Evolutionary conservation across 1,140 invertebrate species (phyloP).

Genomic region (Heliconius hermathena): DNA sequence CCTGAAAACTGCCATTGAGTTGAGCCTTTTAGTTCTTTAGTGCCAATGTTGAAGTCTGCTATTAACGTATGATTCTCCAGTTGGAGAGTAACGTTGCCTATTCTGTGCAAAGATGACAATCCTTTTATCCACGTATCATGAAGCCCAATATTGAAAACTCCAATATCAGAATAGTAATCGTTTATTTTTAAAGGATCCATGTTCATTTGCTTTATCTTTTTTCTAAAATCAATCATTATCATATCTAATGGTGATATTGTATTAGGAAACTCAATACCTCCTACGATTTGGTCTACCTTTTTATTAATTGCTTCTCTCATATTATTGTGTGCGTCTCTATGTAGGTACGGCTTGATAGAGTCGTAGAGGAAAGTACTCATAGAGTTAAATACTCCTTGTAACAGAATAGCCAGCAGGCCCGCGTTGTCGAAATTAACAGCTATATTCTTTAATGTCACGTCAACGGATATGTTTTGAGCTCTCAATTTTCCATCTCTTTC

Average conservation of each 20-base stretch:
- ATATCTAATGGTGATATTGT: slow-evolving; percentile 93
- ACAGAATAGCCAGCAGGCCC: slow-evolving; percentile 87
- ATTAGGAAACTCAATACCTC: slow-evolving; percentile 89
- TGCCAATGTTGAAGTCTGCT: slow-evolving; percentile 87
- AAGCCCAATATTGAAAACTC: slow-evolving; percentile 86
- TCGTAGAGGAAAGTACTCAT: slow-evolving; percentile 91
- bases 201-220: slow-evolving; percentile 86
- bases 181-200: slow-evolving; percentile 88
- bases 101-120: slow-evolving; percentile 89
- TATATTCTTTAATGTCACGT: slow-evolving; percentile 89
- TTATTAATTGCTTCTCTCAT: slow-evolving; percentile 85
- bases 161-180: slow-evolving; percentile 87
- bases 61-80: slow-evolving; percentile 88
- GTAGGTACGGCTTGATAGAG: slow-evolving; percentile 91
- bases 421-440: slow-evolving; percentile 91
- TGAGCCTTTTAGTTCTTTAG: slow-evolving; percentile 87
- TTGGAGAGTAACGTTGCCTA: slow-evolving; percentile 88
- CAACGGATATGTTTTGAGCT: slow-evolving; percentile 89
- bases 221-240: slow-evolving; percentile 87
- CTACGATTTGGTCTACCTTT: slow-evolving; percentile 85
- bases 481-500: slow-evolving; percentile 87
- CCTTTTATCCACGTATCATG: slow-evolving; percentile 89
- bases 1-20: slow-evolving; percentile 89
- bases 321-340: slow-evolving; percentile 88
- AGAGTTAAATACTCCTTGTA: slow-evolving; percentile 90